A percentile compares a stretch with the other conserved stretches of the same genome.
Evolutionary conservation across 2,797 vertebrate species (phyloP).

Genomic region (Pampus argenteus): DNA sequence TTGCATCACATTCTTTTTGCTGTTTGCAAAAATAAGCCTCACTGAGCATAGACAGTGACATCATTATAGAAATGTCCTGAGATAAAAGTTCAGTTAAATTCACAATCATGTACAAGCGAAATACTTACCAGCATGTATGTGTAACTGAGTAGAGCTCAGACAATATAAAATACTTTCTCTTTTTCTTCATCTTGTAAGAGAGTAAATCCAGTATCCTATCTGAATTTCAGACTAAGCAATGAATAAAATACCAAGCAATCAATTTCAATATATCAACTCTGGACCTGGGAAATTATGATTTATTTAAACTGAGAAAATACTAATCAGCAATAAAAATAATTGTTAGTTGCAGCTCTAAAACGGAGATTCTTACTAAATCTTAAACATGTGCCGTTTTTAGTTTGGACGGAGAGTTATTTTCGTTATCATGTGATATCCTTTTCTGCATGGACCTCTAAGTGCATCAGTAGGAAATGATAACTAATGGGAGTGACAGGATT

Average conservation of each 20-base stretch:
- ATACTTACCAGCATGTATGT: not conserved
- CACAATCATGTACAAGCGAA: slow-evolving; percentile 11
- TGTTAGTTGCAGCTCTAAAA: not conserved
- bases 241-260: too few species aligned
- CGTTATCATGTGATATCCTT: slow-evolving; percentile 21
- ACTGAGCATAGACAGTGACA: slow-evolving; percentile 38
- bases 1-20: slow-evolving; percentile 49
- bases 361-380: not conserved
- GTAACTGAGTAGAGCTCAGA: not conserved
- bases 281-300: not conserved
- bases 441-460: slow-evolving; percentile 6
- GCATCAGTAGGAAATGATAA: slow-evolving; percentile 49
- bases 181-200: not conserved
- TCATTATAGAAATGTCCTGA: slow-evolving; percentile 27
- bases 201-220: not conserved
- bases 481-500: slow-evolving; percentile 77
- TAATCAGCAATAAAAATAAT: not conserved
- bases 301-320: not conserved
- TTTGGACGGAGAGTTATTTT: not conserved
- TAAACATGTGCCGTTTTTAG: not conserved
- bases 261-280: too few species aligned
- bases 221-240: not conserved
- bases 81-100: slow-evolving; percentile 25
- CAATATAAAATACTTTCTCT: not conserved
- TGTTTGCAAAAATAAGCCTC: slow-evolving; percentile 55